Conservation (phyloP, 2,113 vertebrate species). For the Hippolais icterina region DNA sequence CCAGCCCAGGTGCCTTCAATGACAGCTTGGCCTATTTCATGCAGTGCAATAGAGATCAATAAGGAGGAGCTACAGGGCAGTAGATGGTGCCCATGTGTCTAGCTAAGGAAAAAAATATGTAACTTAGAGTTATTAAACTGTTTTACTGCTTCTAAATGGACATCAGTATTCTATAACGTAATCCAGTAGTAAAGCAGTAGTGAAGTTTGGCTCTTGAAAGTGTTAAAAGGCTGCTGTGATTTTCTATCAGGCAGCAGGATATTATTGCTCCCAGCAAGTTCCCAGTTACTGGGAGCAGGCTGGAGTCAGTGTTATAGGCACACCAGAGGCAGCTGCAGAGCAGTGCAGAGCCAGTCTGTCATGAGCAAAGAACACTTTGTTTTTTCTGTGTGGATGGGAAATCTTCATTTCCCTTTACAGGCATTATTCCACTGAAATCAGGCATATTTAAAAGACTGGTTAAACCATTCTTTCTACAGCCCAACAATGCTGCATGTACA, state of each 20-base stretch:
- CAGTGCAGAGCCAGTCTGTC: not conserved
- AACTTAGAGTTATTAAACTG: conserved; percentile 2
- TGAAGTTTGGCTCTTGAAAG: not conserved
- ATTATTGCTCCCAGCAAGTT: not conserved
- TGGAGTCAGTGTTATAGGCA: not conserved
- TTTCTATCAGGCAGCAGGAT: not conserved
- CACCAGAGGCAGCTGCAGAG: not conserved
- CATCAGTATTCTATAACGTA: not conserved
- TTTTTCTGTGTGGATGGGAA: not conserved
- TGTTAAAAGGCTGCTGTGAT: not conserved
- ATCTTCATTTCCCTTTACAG: not conserved
- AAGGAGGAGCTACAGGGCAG: not conserved
- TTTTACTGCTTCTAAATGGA: not conserved
- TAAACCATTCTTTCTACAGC: not conserved
- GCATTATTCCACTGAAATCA: not conserved
- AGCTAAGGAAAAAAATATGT: not conserved
- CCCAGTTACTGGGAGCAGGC: not conserved
- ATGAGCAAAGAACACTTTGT: not conserved
- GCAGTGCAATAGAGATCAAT: conserved; percentile 28
- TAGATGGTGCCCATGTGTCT: conserved; percentile 53
- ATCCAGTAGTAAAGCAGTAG: not conserved
- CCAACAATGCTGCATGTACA: not conserved
- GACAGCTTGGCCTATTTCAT: conserved; percentile 39
- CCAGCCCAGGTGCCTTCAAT: not conserved
- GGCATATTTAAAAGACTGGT: not conserved